A percentile compares a stretch with the other conserved stretches of the same genome.
phyloP scores from a whole-genome alignment of 2,888 invertebrate species.

The Phyllotreta striolata region DNA sequence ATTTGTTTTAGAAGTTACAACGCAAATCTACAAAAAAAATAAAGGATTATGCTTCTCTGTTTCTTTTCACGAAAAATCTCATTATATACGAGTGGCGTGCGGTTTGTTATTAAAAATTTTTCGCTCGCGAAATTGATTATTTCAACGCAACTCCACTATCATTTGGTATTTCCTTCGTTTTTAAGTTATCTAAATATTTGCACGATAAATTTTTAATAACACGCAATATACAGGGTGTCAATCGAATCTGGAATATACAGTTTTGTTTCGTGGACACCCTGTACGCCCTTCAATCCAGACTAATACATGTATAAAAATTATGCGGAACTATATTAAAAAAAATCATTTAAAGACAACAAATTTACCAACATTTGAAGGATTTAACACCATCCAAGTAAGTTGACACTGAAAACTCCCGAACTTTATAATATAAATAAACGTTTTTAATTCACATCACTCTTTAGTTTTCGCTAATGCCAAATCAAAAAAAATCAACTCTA shows the following conservation, averaged over 20 bases:
- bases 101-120: slow-evolving; percentile 1
- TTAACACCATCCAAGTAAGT: slow-evolving; percentile 60
- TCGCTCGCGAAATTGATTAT: too few relatives aligned
- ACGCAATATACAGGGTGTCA: too few relatives aligned
- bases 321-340: slow-evolving; percentile 47
- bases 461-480: slow-evolving; percentile 40
- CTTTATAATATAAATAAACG: slow-evolving; percentile 43
- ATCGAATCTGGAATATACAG: too few relatives aligned
- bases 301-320: slow-evolving; percentile 26
- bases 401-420: slow-evolving; percentile 55
- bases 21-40: slow-evolving; percentile 34
- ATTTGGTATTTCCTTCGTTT: too few relatives aligned
- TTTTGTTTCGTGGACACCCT: background rate
- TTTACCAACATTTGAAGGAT: slow-evolving; percentile 52
- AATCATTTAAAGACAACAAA: slow-evolving; percentile 54
- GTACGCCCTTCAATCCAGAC: slow-evolving; percentile 22
- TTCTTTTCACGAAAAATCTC: background rate
- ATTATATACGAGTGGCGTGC: too few relatives aligned
- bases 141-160: too few relatives aligned
- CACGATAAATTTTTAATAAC: too few relatives aligned
- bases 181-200: too few relatives aligned
- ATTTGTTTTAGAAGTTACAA: slow-evolving; percentile 42
- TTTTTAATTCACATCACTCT: slow-evolving; percentile 44
- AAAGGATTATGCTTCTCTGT: slow-evolving; percentile 41
- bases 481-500: slow-evolving; percentile 6